phyloP scores from a whole-genome alignment of 2,797 vertebrate species.

The Numenius phaeopus region DNA sequence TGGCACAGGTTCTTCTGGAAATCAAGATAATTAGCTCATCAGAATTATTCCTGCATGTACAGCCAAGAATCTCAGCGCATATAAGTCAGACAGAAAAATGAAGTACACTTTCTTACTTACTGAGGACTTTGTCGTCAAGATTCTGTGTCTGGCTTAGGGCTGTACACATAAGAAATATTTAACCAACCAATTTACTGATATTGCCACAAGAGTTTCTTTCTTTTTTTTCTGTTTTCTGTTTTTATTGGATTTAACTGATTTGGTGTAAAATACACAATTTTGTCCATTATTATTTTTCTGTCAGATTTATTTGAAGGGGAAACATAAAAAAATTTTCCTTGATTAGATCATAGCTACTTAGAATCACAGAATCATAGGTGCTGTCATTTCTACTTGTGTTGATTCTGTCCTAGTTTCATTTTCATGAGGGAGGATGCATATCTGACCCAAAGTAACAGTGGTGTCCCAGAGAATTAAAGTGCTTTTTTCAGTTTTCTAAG shows the following conservation, averaged over 20 bases:
- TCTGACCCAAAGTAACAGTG: neutral
- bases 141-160: neutral
- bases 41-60: neutral
- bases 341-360: neutral
- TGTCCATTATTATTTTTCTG: neutral
- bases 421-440: neutral
- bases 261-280: neutral
- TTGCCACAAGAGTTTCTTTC: neutral
- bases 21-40: neutral
- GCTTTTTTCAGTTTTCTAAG: neutral
- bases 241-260: neutral
- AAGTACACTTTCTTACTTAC: neutral
- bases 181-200: neutral
- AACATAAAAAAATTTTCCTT: neutral
- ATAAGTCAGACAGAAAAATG: neutral
- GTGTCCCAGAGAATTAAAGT: neutral
- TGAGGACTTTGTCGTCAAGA: neutral
- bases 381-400: neutral
- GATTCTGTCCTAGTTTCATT: neutral
- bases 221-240: neutral
- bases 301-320: neutral
- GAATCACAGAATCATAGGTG: neutral
- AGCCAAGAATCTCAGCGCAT: neutral
- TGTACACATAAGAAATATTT: neutral
- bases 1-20: neutral